A percentile compares a stretch with the other conserved stretches of the same genome.
Conservation (phyloP, 2,888 invertebrate species). For the Pollenia labialis region DNA sequence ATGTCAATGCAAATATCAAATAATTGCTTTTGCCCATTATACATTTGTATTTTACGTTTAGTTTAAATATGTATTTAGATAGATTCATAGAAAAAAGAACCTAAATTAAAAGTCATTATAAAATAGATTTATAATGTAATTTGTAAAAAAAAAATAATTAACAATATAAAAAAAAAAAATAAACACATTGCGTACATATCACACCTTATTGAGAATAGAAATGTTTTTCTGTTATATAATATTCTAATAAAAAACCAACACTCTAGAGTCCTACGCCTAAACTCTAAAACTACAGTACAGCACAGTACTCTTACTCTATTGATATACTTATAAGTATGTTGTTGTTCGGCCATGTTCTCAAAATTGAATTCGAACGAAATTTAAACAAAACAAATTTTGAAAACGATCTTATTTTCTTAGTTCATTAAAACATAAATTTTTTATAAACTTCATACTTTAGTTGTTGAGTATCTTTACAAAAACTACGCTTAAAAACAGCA, state of each 20-base stretch:
- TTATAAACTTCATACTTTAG: too few species aligned
- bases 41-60: not conserved
- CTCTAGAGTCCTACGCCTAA: constrained; percentile 64
- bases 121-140: constrained; percentile 29
- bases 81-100: constrained; percentile 44
- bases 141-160: constrained; percentile 21
- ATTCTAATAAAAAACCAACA: constrained; percentile 67
- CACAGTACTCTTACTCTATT: constrained; percentile 31
- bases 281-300: constrained; percentile 55
- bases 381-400: too few species aligned
- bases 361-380: too few species aligned
- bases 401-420: too few species aligned
- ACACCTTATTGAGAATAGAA: constrained; percentile 72
- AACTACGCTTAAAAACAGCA: too few species aligned
- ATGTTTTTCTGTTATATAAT: constrained; percentile 49
- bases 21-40: constrained; percentile 54
- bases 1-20: constrained; percentile 56
- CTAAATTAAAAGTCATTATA: constrained; percentile 45
- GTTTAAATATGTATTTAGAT: constrained; percentile 1
- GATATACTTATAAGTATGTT: constrained; percentile 39
- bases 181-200: constrained; percentile 71
- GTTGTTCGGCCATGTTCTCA: not conserved
- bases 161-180: constrained; percentile 26
- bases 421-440: too few species aligned
- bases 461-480: too few species aligned